Percentiles rank a stretch among this genome's conserved stretches.
Conservation (phyloP, 2,797 vertebrate species). For the Gambelia wislizenii region DNA sequence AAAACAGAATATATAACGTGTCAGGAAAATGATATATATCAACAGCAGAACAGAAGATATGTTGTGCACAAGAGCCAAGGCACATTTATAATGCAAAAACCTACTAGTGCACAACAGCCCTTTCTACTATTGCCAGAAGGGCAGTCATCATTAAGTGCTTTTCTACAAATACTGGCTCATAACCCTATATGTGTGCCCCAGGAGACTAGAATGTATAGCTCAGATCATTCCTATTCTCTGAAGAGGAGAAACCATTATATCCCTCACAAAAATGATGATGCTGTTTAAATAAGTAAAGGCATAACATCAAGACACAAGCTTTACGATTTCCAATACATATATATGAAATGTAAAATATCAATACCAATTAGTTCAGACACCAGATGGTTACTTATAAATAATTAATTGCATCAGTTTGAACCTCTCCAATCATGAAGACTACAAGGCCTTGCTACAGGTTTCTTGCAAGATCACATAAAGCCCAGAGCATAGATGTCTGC, state of each 20-base stretch:
- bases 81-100: background rate
- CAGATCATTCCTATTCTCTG: background rate
- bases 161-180: background rate
- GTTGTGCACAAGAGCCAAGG: background rate
- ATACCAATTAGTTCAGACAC: slow-evolving; percentile 16
- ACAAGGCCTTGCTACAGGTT: background rate
- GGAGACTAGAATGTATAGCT: background rate
- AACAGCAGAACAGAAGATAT: background rate
- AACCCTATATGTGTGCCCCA: background rate
- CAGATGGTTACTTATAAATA: slow-evolving; percentile 8
- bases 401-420: background rate
- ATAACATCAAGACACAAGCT: background rate
- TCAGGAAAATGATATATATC: background rate
- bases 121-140: background rate
- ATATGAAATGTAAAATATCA: background rate
- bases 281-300: slow-evolving; percentile 31
- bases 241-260: background rate
- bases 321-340: slow-evolving; percentile 6
- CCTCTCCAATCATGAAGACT: background rate
- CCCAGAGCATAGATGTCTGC: background rate
- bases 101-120: background rate
- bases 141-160: background rate
- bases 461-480: background rate
- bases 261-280: background rate
- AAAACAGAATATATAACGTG: background rate